These are phyloP conservation scores for Fragum sueziense DNA, from an alignment of 2,888 invertebrate genomes.

Conservation along the genomic window DNA sequence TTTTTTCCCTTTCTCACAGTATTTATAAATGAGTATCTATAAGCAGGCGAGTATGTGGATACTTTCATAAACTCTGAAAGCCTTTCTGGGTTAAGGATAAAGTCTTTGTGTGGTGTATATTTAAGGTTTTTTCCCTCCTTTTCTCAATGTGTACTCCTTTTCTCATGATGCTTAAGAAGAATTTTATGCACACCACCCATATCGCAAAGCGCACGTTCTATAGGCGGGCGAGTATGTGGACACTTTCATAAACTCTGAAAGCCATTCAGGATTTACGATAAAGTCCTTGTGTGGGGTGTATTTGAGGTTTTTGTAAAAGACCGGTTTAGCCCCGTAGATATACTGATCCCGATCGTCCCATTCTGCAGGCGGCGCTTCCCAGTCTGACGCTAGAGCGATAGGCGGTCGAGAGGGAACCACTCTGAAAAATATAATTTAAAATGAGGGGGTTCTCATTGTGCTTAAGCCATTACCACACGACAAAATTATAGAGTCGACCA, in stretches of 20 bases:
- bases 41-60: slow-evolving; percentile 62
- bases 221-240: slow-evolving; percentile 64
- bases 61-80: slow-evolving; percentile 65
- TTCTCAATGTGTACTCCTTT: too few relatives aligned
- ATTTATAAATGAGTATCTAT: too few relatives aligned
- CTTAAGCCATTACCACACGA: neutral
- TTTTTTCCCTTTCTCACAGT: too few relatives aligned
- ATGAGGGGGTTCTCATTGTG: too few relatives aligned
- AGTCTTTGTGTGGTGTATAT: slow-evolving; percentile 60
- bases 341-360: slow-evolving; percentile 69
- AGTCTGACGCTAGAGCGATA: slow-evolving; percentile 62
- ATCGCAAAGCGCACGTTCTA: slow-evolving; percentile 65
- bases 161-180: too few relatives aligned
- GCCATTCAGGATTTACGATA: slow-evolving; percentile 65
- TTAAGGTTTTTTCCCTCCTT: slow-evolving; percentile 65
- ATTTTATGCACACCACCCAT: slow-evolving; percentile 55
- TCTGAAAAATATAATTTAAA: slow-evolving; percentile 39
- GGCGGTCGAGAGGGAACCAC: slow-evolving; percentile 62
- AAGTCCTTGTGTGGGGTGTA: slow-evolving; percentile 62
- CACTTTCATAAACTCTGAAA: slow-evolving; percentile 65
- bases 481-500: too few relatives aligned
- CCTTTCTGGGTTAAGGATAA: slow-evolving; percentile 67
- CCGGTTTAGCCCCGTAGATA: slow-evolving; percentile 61
- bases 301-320: slow-evolving; percentile 66
- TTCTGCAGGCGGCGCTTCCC: slow-evolving; percentile 65